Conservation (phyloP, 2,797 vertebrate species). For the Pangasius djambal region DNA sequence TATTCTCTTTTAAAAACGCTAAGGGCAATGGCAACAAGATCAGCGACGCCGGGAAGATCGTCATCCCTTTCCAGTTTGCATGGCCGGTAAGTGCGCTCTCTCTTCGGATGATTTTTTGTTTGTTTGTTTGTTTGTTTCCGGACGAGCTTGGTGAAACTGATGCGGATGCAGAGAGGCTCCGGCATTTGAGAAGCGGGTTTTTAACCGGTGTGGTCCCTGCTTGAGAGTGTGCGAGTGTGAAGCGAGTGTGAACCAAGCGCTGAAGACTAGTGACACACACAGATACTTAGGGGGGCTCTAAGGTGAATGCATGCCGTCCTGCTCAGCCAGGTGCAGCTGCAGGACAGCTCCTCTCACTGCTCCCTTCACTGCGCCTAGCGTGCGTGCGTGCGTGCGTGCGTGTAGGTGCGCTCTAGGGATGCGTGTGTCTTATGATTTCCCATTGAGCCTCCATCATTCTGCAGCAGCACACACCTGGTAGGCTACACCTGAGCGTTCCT, state of each 20-base stretch:
- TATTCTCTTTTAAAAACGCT: conserved; percentile 83
- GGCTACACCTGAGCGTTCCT: not conserved
- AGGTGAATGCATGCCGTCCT: not conserved
- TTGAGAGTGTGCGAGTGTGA: not conserved
- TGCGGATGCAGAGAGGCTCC: not conserved
- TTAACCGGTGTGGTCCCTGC: not conserved
- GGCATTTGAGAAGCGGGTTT: not conserved
- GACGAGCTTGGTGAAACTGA: not conserved
- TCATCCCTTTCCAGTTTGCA: conserved; percentile 93
- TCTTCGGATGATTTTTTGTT: not conserved
- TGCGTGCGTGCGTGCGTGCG: not conserved
- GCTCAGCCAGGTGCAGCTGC: conserved; percentile 3
- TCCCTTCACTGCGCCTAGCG: not conserved
- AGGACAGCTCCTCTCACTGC: not conserved
- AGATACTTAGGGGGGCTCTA: too few relatives aligned
- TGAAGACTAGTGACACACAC: not conserved
- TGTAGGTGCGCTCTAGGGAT: not conserved
- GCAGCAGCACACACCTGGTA: not conserved
- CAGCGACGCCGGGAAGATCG: conserved; percentile 81
- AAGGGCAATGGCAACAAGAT: conserved; percentile 74
- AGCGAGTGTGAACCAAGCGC: not conserved
- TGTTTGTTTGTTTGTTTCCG: not conserved
- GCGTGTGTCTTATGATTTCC: not conserved
- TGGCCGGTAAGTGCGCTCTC: conserved; percentile 88
- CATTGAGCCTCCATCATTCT: conserved; percentile 8